Percentiles rank a stretch among this genome's conserved stretches.
Conservation (phyloP, 2,888 invertebrate genomes). For the Metopia argyrocephala region DNA sequence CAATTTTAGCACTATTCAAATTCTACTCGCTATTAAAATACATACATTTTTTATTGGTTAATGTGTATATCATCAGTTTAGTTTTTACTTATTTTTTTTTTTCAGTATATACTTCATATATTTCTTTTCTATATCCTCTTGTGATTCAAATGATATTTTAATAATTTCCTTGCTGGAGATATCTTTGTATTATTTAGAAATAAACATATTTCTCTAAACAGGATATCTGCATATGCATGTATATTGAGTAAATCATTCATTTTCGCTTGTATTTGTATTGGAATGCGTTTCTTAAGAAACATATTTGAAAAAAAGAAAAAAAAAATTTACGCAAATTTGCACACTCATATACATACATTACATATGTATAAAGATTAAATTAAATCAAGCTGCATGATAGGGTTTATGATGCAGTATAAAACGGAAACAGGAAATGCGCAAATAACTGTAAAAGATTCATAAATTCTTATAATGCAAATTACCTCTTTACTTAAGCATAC, state of each 20-base stretch:
- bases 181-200: constrained; percentile 63
- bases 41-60: too few species aligned
- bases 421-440: constrained; percentile 76
- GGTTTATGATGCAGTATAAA: constrained; percentile 31
- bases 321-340: not conserved
- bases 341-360: not conserved
- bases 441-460: constrained; percentile 67
- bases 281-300: not conserved
- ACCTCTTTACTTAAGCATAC: not conserved
- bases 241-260: constrained; percentile 15
- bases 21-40: too few species aligned
- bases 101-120: too few species aligned
- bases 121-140: too few species aligned
- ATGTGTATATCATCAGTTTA: too few species aligned
- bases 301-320: too few species aligned
- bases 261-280: constrained; percentile 47
- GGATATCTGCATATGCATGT: constrained; percentile 69
- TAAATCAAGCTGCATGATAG: constrained; percentile 37
- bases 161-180: constrained; percentile 72
- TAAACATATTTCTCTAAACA: constrained; percentile 68
- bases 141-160: constrained; percentile 65
- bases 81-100: not conserved
- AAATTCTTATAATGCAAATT: not conserved
- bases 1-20: too few species aligned
- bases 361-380: constrained; percentile 56